phyloP scores from a whole-genome alignment of 2,888 invertebrate species.

The Tipula helvola region DNA sequence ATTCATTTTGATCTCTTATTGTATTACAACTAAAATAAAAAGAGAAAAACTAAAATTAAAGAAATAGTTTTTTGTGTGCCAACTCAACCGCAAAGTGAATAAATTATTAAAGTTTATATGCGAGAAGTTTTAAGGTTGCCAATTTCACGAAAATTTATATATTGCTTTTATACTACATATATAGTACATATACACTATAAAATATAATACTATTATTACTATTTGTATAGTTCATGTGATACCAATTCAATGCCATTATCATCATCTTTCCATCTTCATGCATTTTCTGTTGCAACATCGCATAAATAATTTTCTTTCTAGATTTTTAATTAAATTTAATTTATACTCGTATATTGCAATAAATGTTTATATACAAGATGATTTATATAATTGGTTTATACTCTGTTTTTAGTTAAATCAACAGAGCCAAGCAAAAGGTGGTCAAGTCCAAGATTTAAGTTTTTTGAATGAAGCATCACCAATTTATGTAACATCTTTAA shows the following conservation, averaged over 20 bases:
- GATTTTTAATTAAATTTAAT: slow-evolving; percentile 11
- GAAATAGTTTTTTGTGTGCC: neutral
- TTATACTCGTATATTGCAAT: neutral
- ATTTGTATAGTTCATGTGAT: neutral
- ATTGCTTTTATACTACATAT: neutral
- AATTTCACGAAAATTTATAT: neutral
- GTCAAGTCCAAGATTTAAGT: slow-evolving; percentile 52
- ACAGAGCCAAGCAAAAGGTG: slow-evolving; percentile 35
- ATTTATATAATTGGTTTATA: neutral
- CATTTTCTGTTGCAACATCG: neutral
- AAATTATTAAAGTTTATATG: neutral
- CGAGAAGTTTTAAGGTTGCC: neutral
- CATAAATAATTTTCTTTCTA: neutral
- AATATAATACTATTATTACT: too few relatives aligned
- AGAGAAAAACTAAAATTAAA: neutral
- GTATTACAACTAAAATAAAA: neutral
- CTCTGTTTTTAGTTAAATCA: slow-evolving; percentile 24
- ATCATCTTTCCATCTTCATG: neutral
- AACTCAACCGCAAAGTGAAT: neutral
- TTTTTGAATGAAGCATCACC: slow-evolving; percentile 71
- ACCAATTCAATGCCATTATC: neutral
- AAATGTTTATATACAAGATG: neutral
- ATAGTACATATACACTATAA: neutral
- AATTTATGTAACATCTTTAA: slow-evolving; percentile 70
- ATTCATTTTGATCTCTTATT: neutral